Conservation (phyloP, 2,113 vertebrate species). For the Rhinopomastus cyanomelas region DNA sequence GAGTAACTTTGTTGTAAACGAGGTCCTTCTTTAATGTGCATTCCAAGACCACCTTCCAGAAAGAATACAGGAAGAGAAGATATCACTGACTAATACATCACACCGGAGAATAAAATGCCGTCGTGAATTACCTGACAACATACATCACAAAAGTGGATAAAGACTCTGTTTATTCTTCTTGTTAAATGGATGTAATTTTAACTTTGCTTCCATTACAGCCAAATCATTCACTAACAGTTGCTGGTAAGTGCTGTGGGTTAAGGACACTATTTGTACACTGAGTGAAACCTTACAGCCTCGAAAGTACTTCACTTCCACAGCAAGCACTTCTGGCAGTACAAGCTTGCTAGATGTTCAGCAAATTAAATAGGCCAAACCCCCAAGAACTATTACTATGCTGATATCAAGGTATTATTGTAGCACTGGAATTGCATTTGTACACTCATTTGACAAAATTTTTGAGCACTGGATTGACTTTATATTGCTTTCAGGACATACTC, state of each 20-base stretch:
- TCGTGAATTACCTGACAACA: background rate
- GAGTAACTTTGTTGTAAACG: conserved; percentile 97
- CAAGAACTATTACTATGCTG: background rate
- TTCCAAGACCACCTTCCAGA: conserved; percentile 93
- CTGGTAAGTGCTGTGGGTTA: background rate
- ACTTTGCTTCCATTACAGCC: background rate
- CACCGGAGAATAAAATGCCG: background rate
- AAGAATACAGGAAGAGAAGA: conserved; percentile 10
- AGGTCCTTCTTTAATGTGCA: conserved; percentile 94
- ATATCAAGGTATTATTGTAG: background rate
- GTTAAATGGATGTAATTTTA: background rate
- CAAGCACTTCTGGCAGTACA: background rate
- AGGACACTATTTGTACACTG: background rate
- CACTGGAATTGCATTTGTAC: background rate
- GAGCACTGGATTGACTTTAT: background rate
- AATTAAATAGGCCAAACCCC: background rate
- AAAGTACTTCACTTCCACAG: background rate
- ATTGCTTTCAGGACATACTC: background rate
- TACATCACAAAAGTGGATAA: background rate
- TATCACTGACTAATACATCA: background rate
- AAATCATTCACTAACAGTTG: background rate
- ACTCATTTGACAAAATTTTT: background rate
- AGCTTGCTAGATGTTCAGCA: background rate
- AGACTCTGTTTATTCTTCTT: background rate
- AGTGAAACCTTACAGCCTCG: background rate